Percentiles rank a stretch among this genome's conserved stretches.
Conservation (phyloP, 2,113 vertebrate genomes). For the Strix uralensis region DNA sequence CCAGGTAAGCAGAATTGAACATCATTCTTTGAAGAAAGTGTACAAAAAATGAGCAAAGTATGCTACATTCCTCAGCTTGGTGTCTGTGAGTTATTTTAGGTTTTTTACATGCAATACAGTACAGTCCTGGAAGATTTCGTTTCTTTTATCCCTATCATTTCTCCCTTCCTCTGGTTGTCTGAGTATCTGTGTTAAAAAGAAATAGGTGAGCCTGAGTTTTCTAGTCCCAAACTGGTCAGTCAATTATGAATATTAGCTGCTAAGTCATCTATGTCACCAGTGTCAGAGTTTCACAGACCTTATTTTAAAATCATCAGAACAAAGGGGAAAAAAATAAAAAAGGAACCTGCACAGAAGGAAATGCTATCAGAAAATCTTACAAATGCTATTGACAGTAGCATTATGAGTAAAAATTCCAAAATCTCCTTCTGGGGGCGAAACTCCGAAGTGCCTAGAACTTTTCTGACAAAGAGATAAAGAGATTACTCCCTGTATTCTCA, state of each 20-base stretch:
- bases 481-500: not conserved
- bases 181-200: not conserved
- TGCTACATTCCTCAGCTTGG: not conserved
- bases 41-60: not conserved
- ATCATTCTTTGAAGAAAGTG: not conserved
- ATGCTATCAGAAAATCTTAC: not conserved
- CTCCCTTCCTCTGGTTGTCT: not conserved
- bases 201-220: not conserved
- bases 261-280: not conserved
- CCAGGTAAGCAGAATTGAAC: accelerated
- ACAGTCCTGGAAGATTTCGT: not conserved
- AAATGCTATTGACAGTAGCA: not conserved
- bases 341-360: accelerated
- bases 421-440: not conserved
- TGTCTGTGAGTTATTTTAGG: not conserved
- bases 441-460: not conserved
- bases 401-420: not conserved
- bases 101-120: not conserved
- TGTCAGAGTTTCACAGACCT: not conserved
- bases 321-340: not conserved
- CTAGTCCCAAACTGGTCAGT: not conserved
- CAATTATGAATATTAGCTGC: not conserved
- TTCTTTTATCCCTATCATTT: not conserved
- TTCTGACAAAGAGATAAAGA: not conserved
- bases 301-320: not conserved